Percentiles rank a stretch among this genome's conserved stretches.
phyloP scores from a whole-genome alignment of 37 sponge, comb jelly and placozoan species.

The Amphimedon queenslandica region DNA sequence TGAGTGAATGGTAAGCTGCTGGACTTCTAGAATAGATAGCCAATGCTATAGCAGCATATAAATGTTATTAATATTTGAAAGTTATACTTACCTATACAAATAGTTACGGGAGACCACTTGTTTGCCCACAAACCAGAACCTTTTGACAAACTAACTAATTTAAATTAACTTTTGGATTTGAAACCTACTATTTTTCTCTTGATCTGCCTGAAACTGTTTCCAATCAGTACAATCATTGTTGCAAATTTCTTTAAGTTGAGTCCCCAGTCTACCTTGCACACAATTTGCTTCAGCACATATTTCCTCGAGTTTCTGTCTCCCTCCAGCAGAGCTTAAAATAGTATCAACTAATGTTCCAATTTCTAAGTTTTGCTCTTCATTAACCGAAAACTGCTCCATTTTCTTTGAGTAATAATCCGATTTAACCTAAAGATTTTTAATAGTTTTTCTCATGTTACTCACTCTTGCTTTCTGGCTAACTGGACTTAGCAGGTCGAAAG shows the following conservation, averaged over 20 bases:
- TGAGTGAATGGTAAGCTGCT: slow-evolving; percentile 12
- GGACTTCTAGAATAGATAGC: slow-evolving; percentile 20
- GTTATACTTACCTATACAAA: slow-evolving; percentile 10
- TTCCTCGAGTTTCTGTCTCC: not conserved
- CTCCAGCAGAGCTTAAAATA: not conserved
- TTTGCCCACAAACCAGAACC: not conserved
- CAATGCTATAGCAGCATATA: not conserved
- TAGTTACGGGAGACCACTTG: slow-evolving; percentile 6
- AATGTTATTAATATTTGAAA: not conserved
- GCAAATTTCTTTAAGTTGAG: not conserved
- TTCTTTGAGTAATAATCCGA: not conserved
- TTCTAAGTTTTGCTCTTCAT: slow-evolving; percentile 11
- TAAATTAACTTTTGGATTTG: not conserved
- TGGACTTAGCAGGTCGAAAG: not conserved
- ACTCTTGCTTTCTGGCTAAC: slow-evolving; percentile 6
- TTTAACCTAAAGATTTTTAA: not conserved
- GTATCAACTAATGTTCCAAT: not conserved
- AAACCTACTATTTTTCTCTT: slow-evolving; percentile 17
- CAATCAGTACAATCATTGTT: not conserved
- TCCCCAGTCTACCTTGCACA: not conserved
- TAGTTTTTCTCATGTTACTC: not conserved
- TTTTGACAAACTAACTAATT: not conserved
- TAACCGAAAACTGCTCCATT: not conserved
- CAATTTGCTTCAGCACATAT: slow-evolving; percentile 2
- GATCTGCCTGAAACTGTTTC: slow-evolving; percentile 2